phyloP scores from a whole-genome alignment of 1,140 invertebrate genomes.

The Drosophila subobscura region DNA sequence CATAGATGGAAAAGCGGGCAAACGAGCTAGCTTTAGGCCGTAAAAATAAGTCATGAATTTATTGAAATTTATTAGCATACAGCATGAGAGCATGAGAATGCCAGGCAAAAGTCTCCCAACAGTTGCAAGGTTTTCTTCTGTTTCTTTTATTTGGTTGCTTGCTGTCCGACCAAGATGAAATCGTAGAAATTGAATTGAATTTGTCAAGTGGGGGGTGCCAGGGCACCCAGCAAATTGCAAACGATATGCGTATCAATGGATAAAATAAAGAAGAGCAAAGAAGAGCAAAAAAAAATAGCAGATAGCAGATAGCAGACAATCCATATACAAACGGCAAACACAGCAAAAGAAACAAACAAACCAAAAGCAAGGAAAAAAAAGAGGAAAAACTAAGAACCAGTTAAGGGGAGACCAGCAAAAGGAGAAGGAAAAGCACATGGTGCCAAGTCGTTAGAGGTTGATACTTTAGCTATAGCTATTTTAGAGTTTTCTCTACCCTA shows the following conservation, averaged over 20 bases:
- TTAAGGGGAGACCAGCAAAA: constrained; percentile 27
- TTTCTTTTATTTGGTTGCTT: constrained; percentile 36
- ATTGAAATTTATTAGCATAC: constrained; percentile 75
- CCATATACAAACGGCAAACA: constrained; percentile 72
- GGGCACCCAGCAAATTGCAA: constrained; percentile 45
- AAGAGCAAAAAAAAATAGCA: constrained; percentile 39
- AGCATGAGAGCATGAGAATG: constrained; percentile 17
- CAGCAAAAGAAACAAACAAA: constrained; percentile 16
- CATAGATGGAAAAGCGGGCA: constrained; percentile 4
- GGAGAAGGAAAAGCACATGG: neutral
- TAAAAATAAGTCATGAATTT: constrained; percentile 77
- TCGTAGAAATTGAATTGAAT: constrained; percentile 78
- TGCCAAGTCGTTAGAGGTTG: constrained; percentile 5
- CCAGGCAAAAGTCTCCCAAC: constrained; percentile 39
- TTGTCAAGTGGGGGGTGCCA: constrained; percentile 8
- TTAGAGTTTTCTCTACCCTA: neutral
- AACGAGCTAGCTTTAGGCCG: constrained; percentile 38
- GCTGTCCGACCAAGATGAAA: constrained; percentile 69
- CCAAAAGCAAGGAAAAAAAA: constrained; percentile 24
- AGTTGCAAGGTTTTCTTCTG: constrained; percentile 25
- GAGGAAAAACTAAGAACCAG: constrained; percentile 48
- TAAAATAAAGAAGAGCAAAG: constrained; percentile 51
- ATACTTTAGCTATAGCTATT: neutral
- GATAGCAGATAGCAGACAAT: constrained; percentile 51
- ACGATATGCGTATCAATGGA: constrained; percentile 76